Evolutionary conservation across 2,888 invertebrate genomes (phyloP).

Genomic region (Lissocephala sabroskyi): DNA sequence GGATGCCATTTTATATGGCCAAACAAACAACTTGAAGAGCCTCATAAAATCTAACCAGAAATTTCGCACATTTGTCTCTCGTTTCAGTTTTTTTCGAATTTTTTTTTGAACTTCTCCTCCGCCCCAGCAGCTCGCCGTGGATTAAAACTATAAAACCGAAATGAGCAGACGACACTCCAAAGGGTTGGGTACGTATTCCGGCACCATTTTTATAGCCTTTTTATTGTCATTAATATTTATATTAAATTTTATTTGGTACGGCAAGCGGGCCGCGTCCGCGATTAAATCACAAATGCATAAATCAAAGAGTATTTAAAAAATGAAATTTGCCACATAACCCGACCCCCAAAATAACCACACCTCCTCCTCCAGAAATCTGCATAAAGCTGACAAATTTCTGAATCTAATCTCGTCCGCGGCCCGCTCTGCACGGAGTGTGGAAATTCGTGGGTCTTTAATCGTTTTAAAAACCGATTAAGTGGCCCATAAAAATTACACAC

Average conservation of each 20-base stretch:
- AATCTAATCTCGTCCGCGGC: constrained; percentile 55
- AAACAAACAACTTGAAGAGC: too few species aligned
- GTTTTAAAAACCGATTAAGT: constrained; percentile 51
- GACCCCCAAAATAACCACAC: too few species aligned
- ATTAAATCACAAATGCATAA: constrained; percentile 31
- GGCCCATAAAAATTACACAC: constrained; percentile 29
- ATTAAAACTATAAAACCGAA: constrained; percentile 42
- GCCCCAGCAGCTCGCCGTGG: constrained; percentile 37
- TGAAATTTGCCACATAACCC: constrained; percentile 28
- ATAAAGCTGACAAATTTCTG: too few species aligned
- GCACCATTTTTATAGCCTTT: constrained; percentile 23
- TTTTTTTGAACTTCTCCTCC: constrained; percentile 29
- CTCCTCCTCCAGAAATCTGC: constrained; percentile 12
- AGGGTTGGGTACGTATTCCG: constrained; percentile 51
- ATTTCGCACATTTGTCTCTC: constrained; percentile 1
- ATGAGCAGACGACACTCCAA: constrained; percentile 6
- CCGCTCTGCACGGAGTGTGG: constrained; percentile 35
- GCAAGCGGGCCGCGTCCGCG: constrained; percentile 7
- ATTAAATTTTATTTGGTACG: constrained; percentile 21
- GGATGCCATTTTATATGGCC: too few species aligned
- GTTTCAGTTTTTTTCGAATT: constrained; percentile 2
- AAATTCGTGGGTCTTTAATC: constrained; percentile 24
- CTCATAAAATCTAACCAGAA: background rate
- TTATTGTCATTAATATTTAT: constrained; percentile 35
- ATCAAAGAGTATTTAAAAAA: constrained; percentile 39